These are phyloP conservation scores for Sylvicola cinctus DNA, from an alignment of 2,888 invertebrate genomes.

Conservation along the genomic window DNA sequence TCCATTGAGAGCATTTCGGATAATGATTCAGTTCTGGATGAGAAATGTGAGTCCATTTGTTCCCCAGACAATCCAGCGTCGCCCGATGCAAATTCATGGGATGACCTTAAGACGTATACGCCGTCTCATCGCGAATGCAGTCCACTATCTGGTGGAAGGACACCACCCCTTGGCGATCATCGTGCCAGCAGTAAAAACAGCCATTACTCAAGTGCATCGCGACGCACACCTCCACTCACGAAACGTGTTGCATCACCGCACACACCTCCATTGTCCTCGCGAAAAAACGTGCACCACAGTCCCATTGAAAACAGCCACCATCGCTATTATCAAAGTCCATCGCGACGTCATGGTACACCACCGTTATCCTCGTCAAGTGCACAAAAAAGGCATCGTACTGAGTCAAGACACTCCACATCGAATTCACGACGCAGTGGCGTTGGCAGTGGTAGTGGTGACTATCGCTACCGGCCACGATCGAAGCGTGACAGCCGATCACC, in stretches of 20 bases:
- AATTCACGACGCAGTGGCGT: neutral
- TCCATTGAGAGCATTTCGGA: slow-evolving; percentile 44
- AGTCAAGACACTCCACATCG: slow-evolving; percentile 13
- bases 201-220: slow-evolving; percentile 3
- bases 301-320: slow-evolving; percentile 8
- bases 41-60: slow-evolving; percentile 11
- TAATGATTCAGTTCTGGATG: slow-evolving; percentile 24
- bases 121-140: slow-evolving; percentile 16
- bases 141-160: slow-evolving; percentile 14
- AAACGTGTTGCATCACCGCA: slow-evolving; percentile 18
- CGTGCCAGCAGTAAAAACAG: slow-evolving; percentile 3
- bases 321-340: slow-evolving; percentile 1
- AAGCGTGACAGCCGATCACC: slow-evolving; percentile 1
- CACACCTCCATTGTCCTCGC: slow-evolving; percentile 19
- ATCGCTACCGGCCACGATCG: neutral
- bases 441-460: slow-evolving; percentile 5
- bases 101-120: slow-evolving; percentile 10
- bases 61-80: slow-evolving; percentile 14
- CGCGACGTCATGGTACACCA: slow-evolving; percentile 9
- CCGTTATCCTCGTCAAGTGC: slow-evolving; percentile 10
- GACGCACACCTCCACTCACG: slow-evolving; percentile 4
- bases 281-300: slow-evolving; percentile 8
- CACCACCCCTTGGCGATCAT: neutral
- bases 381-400: slow-evolving; percentile 9
- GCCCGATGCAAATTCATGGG: slow-evolving; percentile 4